phyloP scores from a whole-genome alignment of 2,888 invertebrate species.

The Caenorhabditis afra region DNA sequence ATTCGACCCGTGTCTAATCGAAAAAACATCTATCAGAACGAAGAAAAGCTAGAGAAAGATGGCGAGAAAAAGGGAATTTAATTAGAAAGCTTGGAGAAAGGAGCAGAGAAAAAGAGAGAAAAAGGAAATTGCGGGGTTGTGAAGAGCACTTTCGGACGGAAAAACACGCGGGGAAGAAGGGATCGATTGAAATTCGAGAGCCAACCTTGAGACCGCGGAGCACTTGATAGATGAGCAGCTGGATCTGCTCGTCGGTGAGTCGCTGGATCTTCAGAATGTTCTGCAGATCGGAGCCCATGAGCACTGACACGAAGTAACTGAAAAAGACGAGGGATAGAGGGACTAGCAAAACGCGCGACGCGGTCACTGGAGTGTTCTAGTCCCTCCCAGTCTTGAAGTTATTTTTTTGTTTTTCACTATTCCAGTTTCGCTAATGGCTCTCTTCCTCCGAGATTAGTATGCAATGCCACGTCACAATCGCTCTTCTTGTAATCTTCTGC shows the following conservation, averaged over 20 bases:
- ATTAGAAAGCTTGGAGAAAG: slow-evolving; percentile 40
- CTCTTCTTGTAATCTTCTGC: slow-evolving; percentile 17
- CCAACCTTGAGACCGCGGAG: slow-evolving; percentile 90
- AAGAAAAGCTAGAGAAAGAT: slow-evolving; percentile 6
- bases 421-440: slow-evolving; percentile 4
- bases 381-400: too few species aligned
- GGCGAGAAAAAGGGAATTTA: slow-evolving; percentile 16
- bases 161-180: neutral
- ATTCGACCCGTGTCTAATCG: slow-evolving; percentile 30
- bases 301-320: slow-evolving; percentile 93
- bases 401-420: too few species aligned
- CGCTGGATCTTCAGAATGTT: slow-evolving; percentile 97
- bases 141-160: neutral
- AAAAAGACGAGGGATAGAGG: slow-evolving; percentile 20
- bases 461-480: slow-evolving; percentile 11
- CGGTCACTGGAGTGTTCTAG: too few species aligned
- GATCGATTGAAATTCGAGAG: slow-evolving; percentile 44
- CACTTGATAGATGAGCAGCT: slow-evolving; percentile 98
- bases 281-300: slow-evolving; percentile 99
- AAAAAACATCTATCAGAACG: slow-evolving; percentile 44
- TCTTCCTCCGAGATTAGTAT: slow-evolving; percentile 7
- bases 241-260: slow-evolving; percentile 97
- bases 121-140: neutral
- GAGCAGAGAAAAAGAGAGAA: slow-evolving; percentile 2
- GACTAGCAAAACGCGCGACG: too few species aligned